phyloP scores from a whole-genome alignment of 2,888 invertebrate species.

The Synanthedon myopaeformis region DNA sequence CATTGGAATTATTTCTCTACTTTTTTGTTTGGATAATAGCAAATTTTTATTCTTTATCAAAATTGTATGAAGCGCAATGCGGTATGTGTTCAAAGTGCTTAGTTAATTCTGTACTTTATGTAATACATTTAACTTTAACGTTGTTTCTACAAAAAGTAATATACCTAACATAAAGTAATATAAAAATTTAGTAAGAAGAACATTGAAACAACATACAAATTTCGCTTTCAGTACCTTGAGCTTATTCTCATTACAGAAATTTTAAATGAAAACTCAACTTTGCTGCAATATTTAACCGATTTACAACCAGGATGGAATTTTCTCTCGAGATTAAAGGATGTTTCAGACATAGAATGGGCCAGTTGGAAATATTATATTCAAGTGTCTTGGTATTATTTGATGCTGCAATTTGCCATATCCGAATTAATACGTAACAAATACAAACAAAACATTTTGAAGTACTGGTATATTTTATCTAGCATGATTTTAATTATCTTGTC shows the following conservation, averaged over 20 bases:
- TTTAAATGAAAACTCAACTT: slow-evolving; percentile 22
- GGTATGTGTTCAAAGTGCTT: slow-evolving; percentile 34
- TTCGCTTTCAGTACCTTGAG: too few species aligned
- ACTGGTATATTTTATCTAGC: slow-evolving; percentile 68
- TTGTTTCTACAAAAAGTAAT: too few species aligned
- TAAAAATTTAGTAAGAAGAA: too few species aligned
- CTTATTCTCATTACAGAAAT: slow-evolving; percentile 31
- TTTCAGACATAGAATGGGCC: slow-evolving; percentile 79
- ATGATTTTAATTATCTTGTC: slow-evolving; percentile 49
- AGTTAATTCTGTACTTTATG: too few species aligned
- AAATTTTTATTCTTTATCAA: slow-evolving; percentile 68
- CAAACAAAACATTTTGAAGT: slow-evolving; percentile 34
- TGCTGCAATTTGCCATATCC: slow-evolving; percentile 65
- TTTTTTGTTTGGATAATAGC: slow-evolving; percentile 65
- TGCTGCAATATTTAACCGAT: slow-evolving; percentile 40
- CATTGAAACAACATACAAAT: too few species aligned
- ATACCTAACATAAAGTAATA: too few species aligned
- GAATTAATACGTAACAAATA: slow-evolving; percentile 50
- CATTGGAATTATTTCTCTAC: slow-evolving; percentile 53
- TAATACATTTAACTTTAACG: too few species aligned
- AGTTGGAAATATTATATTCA: slow-evolving; percentile 70
- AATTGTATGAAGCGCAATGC: slow-evolving; percentile 60
- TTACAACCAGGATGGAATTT: slow-evolving; percentile 71
- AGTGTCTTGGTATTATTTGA: slow-evolving; percentile 65
- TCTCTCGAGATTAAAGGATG: slow-evolving; percentile 70